Percentiles rank a stretch among this genome's conserved stretches.
Conservation (phyloP, 2,113 vertebrate genomes). For the Hyaena hyaena region DNA sequence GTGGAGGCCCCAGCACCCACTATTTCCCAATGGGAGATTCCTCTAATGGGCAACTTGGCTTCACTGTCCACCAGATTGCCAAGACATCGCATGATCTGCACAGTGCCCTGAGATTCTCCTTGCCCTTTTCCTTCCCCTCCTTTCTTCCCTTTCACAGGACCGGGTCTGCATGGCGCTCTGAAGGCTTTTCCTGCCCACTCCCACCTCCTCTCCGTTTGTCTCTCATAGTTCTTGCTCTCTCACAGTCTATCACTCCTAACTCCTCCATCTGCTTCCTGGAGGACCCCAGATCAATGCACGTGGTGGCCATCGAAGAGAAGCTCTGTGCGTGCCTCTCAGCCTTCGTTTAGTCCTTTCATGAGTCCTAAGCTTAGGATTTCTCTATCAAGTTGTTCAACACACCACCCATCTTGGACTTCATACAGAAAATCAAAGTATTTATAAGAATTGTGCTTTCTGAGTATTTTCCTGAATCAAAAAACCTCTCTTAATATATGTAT, state of each 20-base stretch:
- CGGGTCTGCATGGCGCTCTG: neutral
- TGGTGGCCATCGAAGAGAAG: neutral
- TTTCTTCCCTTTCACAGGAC: neutral
- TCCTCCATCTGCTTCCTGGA: neutral
- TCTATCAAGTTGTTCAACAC: neutral
- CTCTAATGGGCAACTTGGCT: neutral
- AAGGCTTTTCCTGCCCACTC: neutral
- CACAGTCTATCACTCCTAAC: neutral
- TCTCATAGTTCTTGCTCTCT: neutral
- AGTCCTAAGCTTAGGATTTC: neutral
- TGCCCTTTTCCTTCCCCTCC: neutral
- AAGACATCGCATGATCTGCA: neutral
- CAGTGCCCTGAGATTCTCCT: neutral
- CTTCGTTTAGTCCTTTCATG: constrained; percentile 25
- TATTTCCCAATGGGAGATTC: neutral
- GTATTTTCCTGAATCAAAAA: neutral
- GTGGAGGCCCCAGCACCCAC: neutral
- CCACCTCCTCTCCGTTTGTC: neutral
- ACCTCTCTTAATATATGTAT: neutral
- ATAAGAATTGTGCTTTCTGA: neutral
- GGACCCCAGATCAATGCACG: neutral
- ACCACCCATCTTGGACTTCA: neutral
- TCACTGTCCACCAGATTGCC: neutral
- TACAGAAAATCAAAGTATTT: neutral
- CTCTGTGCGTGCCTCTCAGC: neutral